phyloP scores from a whole-genome alignment of 2,113 vertebrate species.

The Prunella himalayana region DNA sequence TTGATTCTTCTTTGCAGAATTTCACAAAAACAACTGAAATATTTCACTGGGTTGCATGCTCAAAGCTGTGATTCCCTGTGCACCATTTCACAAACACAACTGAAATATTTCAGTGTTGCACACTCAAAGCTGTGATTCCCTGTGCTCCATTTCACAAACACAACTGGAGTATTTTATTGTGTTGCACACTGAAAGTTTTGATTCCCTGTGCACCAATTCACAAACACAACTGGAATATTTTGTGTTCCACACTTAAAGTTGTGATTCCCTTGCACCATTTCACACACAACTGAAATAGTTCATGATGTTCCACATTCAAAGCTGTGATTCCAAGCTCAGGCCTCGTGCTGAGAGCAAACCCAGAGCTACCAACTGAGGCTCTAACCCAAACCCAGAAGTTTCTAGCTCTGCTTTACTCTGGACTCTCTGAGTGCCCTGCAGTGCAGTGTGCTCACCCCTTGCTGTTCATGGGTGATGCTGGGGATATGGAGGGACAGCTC shows the following conservation, averaged over 20 bases:
- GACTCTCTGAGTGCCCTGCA: too few species aligned
- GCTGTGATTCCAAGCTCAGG: not conserved
- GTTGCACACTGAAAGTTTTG: not conserved
- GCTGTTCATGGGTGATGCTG: conserved; percentile 84
- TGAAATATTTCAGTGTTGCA: not conserved
- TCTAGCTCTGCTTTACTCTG: fast-evolving
- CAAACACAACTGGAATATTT: not conserved
- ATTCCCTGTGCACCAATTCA: not conserved
- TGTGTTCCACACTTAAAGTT: not conserved
- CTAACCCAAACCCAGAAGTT: not conserved
- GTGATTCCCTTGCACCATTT: not conserved
- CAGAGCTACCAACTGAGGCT: not conserved
- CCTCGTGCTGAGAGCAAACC: not conserved
- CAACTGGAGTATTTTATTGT: not conserved
- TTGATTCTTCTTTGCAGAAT: fast-evolving
- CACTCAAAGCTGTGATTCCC: not conserved
- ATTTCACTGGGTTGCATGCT: not conserved
- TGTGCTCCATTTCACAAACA: not conserved
- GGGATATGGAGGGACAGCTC: conserved; percentile 89
- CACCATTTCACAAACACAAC: not conserved
- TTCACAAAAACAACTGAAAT: not conserved
- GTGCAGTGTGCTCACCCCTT: conserved; percentile 81
- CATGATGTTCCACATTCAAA: not conserved
- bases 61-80: too few species aligned
- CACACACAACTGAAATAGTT: not conserved